phyloP scores from a whole-genome alignment of 2,113 vertebrate genomes.

The Tichodroma muraria region DNA sequence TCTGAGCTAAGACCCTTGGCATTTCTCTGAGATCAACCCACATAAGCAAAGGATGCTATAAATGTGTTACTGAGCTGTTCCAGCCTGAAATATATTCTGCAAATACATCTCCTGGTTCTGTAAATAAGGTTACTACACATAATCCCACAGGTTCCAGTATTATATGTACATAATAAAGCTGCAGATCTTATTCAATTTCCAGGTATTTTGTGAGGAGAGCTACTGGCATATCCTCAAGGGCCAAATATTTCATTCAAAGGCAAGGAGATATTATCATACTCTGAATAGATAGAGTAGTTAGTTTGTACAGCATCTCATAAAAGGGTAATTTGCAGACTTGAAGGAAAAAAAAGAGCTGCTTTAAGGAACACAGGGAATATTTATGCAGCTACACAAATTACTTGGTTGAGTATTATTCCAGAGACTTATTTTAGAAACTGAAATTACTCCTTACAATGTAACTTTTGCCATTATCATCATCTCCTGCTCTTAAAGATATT shows the following conservation, averaged over 20 bases:
- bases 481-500: conserved; percentile 12
- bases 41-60: neutral
- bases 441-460: neutral
- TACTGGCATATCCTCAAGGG: conserved; percentile 20
- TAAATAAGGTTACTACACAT: conserved; percentile 26
- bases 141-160: neutral
- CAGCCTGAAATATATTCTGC: neutral
- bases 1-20: neutral
- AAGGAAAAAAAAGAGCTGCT: neutral
- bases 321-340: conserved; percentile 37
- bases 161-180: conserved; percentile 39
- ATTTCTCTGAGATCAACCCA: neutral
- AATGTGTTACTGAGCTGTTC: neutral
- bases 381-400: conserved; percentile 49
- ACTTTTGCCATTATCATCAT: conserved; percentile 17
- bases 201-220: conserved; percentile 35
- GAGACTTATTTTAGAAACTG: neutral
- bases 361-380: conserved; percentile 39
- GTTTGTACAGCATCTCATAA: conserved; percentile 51
- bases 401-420: neutral
- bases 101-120: neutral
- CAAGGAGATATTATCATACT: conserved; percentile 34
- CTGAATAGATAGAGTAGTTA: conserved; percentile 24
- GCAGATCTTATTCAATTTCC: conserved; percentile 47
- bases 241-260: conserved; percentile 51